Evolutionary conservation across 2,113 vertebrate species (phyloP).

Genomic region (Trematocara nigrifrons): DNA sequence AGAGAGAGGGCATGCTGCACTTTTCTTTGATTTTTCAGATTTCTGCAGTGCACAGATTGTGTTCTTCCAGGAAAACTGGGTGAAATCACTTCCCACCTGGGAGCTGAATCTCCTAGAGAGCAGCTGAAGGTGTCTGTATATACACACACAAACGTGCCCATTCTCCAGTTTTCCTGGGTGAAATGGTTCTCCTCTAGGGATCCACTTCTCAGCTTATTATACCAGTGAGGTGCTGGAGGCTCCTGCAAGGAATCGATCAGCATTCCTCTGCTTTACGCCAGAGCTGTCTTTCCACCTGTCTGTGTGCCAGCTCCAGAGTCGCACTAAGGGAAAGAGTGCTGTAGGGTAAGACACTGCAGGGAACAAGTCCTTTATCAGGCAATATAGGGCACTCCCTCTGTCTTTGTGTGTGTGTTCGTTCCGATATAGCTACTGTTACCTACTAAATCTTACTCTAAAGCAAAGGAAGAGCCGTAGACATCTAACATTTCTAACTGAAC

Average conservation of each 20-base stretch:
- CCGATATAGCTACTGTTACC: neutral
- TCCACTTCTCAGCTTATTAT: neutral
- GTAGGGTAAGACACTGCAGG: slow-evolving; percentile 29
- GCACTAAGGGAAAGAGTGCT: slow-evolving; percentile 26
- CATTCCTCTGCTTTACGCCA: slow-evolving; percentile 14
- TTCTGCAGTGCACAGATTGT: slow-evolving; percentile 3
- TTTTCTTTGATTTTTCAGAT: neutral
- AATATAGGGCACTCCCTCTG: neutral
- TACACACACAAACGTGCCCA: neutral
- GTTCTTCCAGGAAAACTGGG: neutral
- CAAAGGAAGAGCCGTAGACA: neutral
- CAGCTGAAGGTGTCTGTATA: neutral
- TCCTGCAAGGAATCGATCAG: slow-evolving; percentile 41
- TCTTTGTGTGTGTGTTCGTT: neutral
- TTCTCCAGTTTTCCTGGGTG: neutral
- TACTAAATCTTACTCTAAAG: neutral
- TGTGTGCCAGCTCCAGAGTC: slow-evolving; percentile 2
- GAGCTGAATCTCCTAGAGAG: neutral
- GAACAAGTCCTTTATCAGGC: neutral
- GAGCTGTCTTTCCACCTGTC: slow-evolving; percentile 33
- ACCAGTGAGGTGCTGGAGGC: neutral
- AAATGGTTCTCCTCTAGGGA: slow-evolving; percentile 8
- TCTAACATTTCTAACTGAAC: neutral
- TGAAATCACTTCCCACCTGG: neutral
- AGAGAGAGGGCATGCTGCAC: neutral